phyloP scores from a whole-genome alignment of 2,113 vertebrate species.

The Rhabdomys dilectus region DNA sequence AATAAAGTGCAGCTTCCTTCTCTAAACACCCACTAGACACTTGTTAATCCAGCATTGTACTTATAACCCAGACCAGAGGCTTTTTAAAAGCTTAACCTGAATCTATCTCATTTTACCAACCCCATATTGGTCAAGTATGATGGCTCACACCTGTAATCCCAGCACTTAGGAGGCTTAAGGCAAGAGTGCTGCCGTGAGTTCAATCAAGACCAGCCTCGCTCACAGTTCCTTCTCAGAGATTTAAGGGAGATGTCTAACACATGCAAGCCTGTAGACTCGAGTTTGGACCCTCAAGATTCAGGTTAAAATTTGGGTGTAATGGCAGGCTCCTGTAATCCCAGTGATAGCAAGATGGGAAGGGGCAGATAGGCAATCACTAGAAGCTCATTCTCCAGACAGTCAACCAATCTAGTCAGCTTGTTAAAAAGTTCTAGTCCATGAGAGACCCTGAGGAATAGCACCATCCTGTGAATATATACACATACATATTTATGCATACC shows the following conservation, averaged over 20 bases:
- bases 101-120: slow-evolving; percentile 25
- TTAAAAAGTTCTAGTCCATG: not conserved
- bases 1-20: slow-evolving; percentile 12
- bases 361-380: not conserved
- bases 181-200: not conserved
- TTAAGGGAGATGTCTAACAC: not conserved
- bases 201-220: not conserved
- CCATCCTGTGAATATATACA: not conserved
- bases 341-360: too few species aligned
- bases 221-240: not conserved
- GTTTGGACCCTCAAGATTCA: not conserved
- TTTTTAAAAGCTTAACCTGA: slow-evolving; percentile 27
- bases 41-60: not conserved
- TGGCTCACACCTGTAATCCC: not conserved
- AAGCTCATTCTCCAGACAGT: not conserved
- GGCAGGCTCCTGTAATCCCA: not conserved
- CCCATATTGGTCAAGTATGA: not conserved
- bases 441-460: not conserved
- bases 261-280: not conserved
- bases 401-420: not conserved
- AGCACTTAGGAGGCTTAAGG: not conserved
- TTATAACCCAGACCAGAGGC: slow-evolving; percentile 1
- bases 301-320: not conserved
- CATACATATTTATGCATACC: not conserved
- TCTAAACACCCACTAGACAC: slow-evolving; percentile 26